Percentiles rank a stretch among this genome's conserved stretches.
These are phyloP conservation scores for Sebastiscus tertius DNA, from an alignment of 2,797 vertebrate genomes.

Conservation along the genomic window DNA sequence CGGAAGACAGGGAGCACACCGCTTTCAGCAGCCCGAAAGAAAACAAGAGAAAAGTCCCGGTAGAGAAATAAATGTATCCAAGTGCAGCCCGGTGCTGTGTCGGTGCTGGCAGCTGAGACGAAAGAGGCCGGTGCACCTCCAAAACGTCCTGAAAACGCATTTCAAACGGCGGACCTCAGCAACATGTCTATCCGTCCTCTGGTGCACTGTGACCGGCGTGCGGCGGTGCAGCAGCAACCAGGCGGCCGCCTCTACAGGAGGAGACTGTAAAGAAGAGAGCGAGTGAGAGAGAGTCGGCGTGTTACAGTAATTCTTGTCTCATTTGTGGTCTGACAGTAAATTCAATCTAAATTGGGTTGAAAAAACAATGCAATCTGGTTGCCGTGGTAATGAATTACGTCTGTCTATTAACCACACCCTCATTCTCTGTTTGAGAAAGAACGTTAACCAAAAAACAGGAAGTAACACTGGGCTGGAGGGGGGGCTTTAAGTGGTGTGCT, in stretches of 20 bases:
- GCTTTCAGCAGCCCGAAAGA: no score
- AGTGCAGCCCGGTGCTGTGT: not conserved
- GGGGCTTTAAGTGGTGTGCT: not conserved
- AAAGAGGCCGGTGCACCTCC: no score
- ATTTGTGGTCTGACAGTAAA: not conserved
- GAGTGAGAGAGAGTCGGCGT: no score
- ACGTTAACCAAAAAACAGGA: not conserved
- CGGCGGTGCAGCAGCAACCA: no score
- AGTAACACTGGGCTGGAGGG: not conserved
- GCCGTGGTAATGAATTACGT: not conserved
- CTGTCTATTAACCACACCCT: not conserved
- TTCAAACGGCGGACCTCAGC: accelerated
- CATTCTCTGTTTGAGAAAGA: not conserved
- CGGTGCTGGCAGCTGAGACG: accelerated
- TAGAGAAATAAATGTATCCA: no score
- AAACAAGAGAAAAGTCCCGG: no score
- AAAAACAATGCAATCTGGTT: not conserved
- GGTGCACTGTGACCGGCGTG: no score
- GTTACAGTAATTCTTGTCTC: not conserved
- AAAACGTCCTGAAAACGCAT: accelerated
- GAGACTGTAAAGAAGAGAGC: no score
- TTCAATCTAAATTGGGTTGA: not conserved
- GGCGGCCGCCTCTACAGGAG: accelerated
- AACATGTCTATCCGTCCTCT: no score
- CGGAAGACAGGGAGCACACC: no score